Evolutionary conservation across 2,113 vertebrate species (phyloP), one percentile per base, ranked within the genome.

Genomic region (Sinocyclocheilus rhinocerous): DNA sequence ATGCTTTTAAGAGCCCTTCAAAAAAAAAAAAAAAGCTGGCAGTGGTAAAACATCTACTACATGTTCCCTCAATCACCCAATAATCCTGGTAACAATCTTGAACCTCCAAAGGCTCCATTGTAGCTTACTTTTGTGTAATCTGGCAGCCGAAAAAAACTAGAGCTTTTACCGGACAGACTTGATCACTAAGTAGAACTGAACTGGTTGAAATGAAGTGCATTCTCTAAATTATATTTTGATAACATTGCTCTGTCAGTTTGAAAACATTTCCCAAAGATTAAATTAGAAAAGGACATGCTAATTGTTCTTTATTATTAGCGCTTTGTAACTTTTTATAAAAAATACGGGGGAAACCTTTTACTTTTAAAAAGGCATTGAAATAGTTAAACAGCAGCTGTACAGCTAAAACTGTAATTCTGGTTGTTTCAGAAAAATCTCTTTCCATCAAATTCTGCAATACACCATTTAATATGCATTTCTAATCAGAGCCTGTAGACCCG

Each of bases 361-460:
- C 24, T 67, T 29, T 69, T 7, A 69, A 69, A 36, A 69, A 36
- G 0, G 8, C 16, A 72, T 9, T 15, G 15, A 33, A 63, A 63
- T 26, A 63, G n/a, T 63, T 22, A 2, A 39, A 20, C 20, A 11
- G 48, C 5, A 36, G 33, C 10, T 36, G 6, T 59, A 20, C 1
- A 36, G 52, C 16, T 22, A 16, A 12, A 61, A 79, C 24, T 12
- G 6, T 33, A 12, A 36, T 61, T 15, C 52, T 61, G 20, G 55
- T 24, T 79, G 10, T 61, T 12, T 42, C 1, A 24, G 6, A 63
- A 80, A 39, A 80, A 22, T 39, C 20, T 33, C 22, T 63, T 80
- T n/a, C 77, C 55, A 24, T 80, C 33, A 61, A 61, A 24, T 80
- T 80, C 55, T 63, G 77, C 57, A 42, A 63, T 42, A 63, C 12